Evolutionary conservation across 2,888 invertebrate genomes (phyloP), one percentile per base, ranked within the genome.

Genomic region (Mesochorus sp.): DNA sequence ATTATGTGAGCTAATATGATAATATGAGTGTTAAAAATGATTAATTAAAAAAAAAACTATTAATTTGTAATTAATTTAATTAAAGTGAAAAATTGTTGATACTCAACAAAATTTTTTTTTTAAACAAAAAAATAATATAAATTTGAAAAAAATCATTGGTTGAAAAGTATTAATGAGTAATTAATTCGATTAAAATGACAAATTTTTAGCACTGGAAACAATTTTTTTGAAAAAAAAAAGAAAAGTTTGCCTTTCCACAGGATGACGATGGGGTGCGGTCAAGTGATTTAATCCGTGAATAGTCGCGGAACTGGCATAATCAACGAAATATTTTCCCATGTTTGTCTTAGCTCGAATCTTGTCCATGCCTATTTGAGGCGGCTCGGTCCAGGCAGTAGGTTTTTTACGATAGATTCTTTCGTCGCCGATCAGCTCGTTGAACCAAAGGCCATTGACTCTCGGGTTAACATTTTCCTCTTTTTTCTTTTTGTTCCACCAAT

Each of bases 231-330:
- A n/a, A 12, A 14, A 44, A 51, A 3, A 6, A 34, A 31, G 26
- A 8, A 12, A 57, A 31, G 42, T 10, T 74, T 75, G 84, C 88
- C 71, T 85, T 53, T 88, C 88, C n/a, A 82, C 1, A 0, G 80
- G 73, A 62, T 88, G 88, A 73, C 87, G 82, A 49, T 81, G 80
- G 0, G 86, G 86, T 0, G 87, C 85, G 0, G 81, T 82, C 49
- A 87, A 55, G 26, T 88, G 88, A 55, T 87, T 88, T 0, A 88
- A 51, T 0, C 88, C 88, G 34, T 88, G 88, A 17, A 88, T 28
- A 1, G 83, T 81, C 5, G 86, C 81, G 0, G 79, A 77, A 49
- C 82, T 84, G 0, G 85, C 83, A 64, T 83, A 87, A 10, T 87
- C 84, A 3, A 86, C 84, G 8, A 85, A 77, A 49, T 84, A 88